These are phyloP conservation scores for Drosophila cyrtoloma DNA, from an alignment of 2,888 invertebrate species.

Conservation along the genomic window DNA sequence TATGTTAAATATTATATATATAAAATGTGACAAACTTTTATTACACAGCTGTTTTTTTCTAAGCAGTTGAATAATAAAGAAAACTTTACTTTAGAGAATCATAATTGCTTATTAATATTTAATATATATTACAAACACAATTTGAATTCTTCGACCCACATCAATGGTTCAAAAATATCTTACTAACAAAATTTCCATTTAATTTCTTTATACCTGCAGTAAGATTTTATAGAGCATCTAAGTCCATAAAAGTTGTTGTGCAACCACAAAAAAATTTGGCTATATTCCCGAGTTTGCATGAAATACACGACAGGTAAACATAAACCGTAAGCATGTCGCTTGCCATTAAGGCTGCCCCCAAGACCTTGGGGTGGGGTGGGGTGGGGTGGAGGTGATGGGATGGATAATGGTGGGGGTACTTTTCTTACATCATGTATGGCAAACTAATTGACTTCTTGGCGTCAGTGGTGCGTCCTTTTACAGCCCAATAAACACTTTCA, in stretches of 20 bases:
- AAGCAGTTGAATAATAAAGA: not conserved
- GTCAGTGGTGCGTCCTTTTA: constrained; percentile 62
- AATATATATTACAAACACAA: not conserved
- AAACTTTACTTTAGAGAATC: no score
- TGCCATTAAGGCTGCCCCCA: constrained; percentile 14
- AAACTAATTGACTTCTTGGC: constrained; percentile 75
- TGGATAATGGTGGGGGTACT: not conserved
- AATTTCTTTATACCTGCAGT: not conserved
- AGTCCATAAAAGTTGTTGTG: constrained; percentile 2
- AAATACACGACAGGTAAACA: constrained; percentile 33
- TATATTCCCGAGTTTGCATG: not conserved
- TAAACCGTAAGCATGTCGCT: constrained; percentile 12
- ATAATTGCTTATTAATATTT: not conserved
- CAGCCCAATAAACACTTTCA: constrained; percentile 77
- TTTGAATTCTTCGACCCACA: not conserved
- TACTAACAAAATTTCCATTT: not conserved
- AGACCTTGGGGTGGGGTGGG: not conserved
- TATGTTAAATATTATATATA: not conserved
- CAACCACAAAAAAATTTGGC: constrained; percentile 6
- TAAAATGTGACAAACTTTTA: no score
- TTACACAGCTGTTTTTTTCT: rapidly evolving
- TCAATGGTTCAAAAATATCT: not conserved
- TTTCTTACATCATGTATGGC: constrained; percentile 43
- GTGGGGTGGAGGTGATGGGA: no score
- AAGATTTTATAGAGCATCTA: constrained; percentile 8